phyloP scores from a whole-genome alignment of 1,140 invertebrate species.

The Magallana gigas region DNA sequence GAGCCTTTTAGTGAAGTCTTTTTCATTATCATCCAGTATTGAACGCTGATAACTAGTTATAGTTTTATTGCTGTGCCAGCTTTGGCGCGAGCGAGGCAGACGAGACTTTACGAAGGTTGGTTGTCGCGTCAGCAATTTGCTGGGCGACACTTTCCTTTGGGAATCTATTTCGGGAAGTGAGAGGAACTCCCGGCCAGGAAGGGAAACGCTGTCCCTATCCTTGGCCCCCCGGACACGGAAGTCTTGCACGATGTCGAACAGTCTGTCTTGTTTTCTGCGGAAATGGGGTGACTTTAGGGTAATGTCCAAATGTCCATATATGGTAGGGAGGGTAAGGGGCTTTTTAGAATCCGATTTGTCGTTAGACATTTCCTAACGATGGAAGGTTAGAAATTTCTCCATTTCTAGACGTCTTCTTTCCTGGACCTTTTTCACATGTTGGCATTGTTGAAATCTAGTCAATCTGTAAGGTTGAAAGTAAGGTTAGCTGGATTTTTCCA shows the following conservation, averaged over 20 bases:
- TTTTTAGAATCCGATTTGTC: conserved; percentile 13
- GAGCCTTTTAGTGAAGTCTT: conserved; percentile 27
- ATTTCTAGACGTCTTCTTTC: neutral
- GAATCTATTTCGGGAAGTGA: conserved; percentile 36
- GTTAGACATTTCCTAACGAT: conserved; percentile 35
- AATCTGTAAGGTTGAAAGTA: neutral
- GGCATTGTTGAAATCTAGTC: neutral
- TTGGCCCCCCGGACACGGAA: conserved; percentile 2
- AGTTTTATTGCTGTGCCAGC: neutral
- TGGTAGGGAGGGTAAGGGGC: conserved; percentile 35
- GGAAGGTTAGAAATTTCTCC: neutral
- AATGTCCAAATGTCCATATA: conserved; percentile 21
- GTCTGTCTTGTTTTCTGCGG: conserved; percentile 6
- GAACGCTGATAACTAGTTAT: conserved; percentile 17
- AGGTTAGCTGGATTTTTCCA: neutral
- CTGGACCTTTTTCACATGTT: neutral
- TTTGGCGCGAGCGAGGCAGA: neutral
- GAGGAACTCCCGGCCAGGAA: conserved; percentile 31
- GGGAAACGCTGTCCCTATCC: conserved; percentile 38
- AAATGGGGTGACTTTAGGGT: conserved; percentile 18
- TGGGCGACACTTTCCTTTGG: neutral
- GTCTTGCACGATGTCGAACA: conserved; percentile 35
- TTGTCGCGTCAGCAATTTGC: conserved; percentile 24
- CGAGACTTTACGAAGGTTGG: conserved; percentile 12
- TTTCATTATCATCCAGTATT: conserved; percentile 32